These are phyloP conservation scores for Mormyrus iriodes DNA, from an alignment of 2,113 vertebrate genomes.

Conservation along the genomic window DNA sequence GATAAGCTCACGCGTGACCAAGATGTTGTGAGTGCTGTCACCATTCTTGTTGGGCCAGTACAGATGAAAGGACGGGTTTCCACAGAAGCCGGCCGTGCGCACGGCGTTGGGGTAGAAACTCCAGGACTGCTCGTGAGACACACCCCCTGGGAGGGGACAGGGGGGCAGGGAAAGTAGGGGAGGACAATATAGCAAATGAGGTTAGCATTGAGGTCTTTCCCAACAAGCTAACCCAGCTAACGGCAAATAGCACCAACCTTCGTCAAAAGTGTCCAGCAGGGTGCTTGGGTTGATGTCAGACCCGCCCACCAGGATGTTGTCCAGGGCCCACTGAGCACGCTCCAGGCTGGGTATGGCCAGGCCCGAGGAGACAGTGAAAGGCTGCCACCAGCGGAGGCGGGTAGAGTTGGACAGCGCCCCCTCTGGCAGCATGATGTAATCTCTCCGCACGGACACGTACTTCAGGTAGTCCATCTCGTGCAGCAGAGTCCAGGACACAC, in stretches of 20 bases:
- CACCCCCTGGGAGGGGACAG: constrained; percentile 70
- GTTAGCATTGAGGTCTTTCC: neutral
- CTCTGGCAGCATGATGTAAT: constrained; percentile 88
- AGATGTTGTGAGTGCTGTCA: constrained; percentile 86
- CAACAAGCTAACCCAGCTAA: neutral
- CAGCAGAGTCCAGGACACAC: constrained; percentile 89
- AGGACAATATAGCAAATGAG: neutral
- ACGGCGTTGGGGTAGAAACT: constrained; percentile 97
- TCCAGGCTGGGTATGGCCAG: constrained; percentile 75
- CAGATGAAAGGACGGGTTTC: constrained; percentile 96
- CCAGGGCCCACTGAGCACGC: constrained; percentile 92
- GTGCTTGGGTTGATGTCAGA: constrained; percentile 96
- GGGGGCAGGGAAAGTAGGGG: neutral
- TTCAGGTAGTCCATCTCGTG: constrained; percentile 98
- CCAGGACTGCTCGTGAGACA: constrained; percentile 95
- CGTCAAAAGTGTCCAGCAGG: constrained; percentile 88
- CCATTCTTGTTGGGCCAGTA: constrained; percentile 98
- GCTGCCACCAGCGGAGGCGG: constrained; percentile 96
- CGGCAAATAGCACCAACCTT: constrained; percentile 66
- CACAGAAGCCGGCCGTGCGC: constrained; percentile 92
- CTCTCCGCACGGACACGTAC: constrained; percentile 85
- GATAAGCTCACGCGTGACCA: constrained; percentile 91
- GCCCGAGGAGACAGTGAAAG: constrained; percentile 76
- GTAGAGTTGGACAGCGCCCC: constrained; percentile 84
- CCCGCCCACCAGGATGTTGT: constrained; percentile 91